Conservation (phyloP, 2,797 vertebrate species). For the Pyrocephalus nanus region DNA sequence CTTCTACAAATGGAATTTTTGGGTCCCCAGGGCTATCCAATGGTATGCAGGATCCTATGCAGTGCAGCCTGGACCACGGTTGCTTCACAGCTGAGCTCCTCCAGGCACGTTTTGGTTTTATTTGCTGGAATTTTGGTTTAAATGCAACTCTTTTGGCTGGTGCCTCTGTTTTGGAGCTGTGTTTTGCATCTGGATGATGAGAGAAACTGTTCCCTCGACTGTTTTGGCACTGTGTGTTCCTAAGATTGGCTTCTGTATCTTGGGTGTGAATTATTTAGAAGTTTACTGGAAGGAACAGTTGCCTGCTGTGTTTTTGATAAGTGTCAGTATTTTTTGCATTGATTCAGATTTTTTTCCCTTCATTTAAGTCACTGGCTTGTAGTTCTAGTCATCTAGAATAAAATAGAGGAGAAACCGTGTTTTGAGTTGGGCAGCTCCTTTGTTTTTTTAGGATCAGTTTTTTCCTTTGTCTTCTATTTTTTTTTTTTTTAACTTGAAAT, state of each 20-base stretch:
- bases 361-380: background rate
- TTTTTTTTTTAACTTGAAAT: background rate
- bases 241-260: background rate
- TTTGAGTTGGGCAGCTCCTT: background rate
- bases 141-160: accelerated
- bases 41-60: background rate
- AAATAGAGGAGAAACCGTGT: background rate
- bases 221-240: background rate
- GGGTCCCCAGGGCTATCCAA: background rate
- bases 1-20: background rate
- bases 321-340: background rate
- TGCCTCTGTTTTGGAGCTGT: background rate
- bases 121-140: background rate
- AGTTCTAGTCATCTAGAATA: background rate
- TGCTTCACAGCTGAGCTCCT: background rate
- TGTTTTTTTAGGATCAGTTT: background rate
- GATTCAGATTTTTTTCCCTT: background rate
- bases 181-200: background rate
- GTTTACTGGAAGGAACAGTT: background rate
- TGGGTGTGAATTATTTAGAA: background rate
- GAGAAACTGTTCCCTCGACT: background rate
- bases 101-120: background rate
- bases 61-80: accelerated
- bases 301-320: background rate
- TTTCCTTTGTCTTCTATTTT: background rate